A percentile compares a stretch with the other conserved stretches of the same genome.
Evolutionary conservation across 2,113 vertebrate genomes (phyloP).

Genomic region (Spea bombifrons): DNA sequence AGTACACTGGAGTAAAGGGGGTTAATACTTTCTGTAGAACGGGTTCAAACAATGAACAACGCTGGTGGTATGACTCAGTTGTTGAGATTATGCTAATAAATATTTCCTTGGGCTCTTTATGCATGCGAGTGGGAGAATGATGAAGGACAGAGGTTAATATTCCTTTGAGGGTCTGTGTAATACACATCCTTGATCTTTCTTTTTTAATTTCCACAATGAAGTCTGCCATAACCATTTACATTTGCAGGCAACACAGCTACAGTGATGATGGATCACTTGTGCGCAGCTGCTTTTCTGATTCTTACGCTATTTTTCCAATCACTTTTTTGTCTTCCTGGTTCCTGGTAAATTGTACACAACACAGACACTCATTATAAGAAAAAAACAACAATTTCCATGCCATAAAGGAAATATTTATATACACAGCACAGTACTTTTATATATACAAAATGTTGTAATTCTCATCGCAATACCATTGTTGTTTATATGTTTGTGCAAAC

Average conservation of each 20-base stretch:
- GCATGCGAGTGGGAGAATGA: neutral
- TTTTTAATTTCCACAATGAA: constrained; percentile 24
- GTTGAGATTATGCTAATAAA: constrained; percentile 45
- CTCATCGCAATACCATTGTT: no score
- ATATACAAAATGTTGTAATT: no score
- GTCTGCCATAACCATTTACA: constrained; percentile 19
- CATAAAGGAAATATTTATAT: neutral
- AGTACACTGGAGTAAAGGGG: neutral
- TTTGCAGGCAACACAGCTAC: fast-evolving
- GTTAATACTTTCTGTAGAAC: constrained; percentile 5
- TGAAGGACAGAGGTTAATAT: neutral
- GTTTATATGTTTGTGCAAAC: no score
- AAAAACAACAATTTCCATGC: neutral
- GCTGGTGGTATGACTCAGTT: constrained; percentile 5
- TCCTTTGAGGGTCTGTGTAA: constrained; percentile 1
- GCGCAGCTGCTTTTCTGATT: constrained; percentile 4
- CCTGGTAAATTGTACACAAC: neutral
- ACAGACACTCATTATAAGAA: neutral
- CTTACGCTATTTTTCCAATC: neutral
- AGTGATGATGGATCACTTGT: neutral
- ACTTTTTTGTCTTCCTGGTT: neutral
- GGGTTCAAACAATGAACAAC: constrained; percentile 15
- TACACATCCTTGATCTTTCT: constrained; percentile 20
- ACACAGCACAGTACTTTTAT: neutral
- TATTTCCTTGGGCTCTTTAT: constrained; percentile 24